Conservation (phyloP, 2,113 vertebrate species). For the Takifugu flavidus region DNA sequence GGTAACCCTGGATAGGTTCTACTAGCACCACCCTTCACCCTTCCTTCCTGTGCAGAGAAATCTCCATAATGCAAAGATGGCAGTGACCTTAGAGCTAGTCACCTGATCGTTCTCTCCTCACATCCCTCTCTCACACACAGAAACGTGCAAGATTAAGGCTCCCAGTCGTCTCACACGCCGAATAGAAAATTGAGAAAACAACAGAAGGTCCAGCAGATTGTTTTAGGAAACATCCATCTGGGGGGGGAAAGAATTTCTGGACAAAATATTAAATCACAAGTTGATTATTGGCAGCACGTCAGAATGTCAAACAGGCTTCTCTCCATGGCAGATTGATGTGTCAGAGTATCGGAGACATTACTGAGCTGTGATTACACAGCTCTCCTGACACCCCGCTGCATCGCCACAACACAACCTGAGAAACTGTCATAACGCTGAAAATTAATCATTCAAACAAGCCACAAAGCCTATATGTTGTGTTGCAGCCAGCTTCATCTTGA, state of each 20-base stretch:
- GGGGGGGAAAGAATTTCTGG: slow-evolving; percentile 16
- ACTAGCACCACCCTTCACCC: slow-evolving; percentile 32
- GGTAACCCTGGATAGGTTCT: slow-evolving; percentile 30
- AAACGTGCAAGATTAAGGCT: not conserved
- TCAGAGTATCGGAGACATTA: slow-evolving; percentile 22
- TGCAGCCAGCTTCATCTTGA: too few relatives aligned
- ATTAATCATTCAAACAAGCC: slow-evolving; percentile 14
- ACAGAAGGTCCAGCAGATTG: slow-evolving; percentile 52
- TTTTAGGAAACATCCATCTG: slow-evolving; percentile 51
- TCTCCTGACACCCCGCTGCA: slow-evolving; percentile 15
- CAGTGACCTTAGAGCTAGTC: slow-evolving; percentile 60
- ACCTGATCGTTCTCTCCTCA: slow-evolving; percentile 38
- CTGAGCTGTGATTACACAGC: slow-evolving; percentile 11
- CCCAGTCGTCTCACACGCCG: slow-evolving; percentile 14
- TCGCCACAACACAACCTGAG: slow-evolving; percentile 7
- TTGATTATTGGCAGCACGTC: slow-evolving; percentile 25
- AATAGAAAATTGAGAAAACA: slow-evolving; percentile 30
- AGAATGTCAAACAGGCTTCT: slow-evolving; percentile 41
- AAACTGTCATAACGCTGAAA: slow-evolving; percentile 35
- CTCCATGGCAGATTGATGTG: slow-evolving; percentile 8
- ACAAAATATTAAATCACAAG: slow-evolving; percentile 35
- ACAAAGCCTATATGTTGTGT: not conserved
- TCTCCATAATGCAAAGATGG: slow-evolving; percentile 19
- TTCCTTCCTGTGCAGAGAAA: slow-evolving; percentile 38
- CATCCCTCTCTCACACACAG: slow-evolving; percentile 1